Percentiles rank a stretch among this genome's conserved stretches.
phyloP scores from a whole-genome alignment of 2,888 invertebrate genomes.

The Heliconius erato region DNA sequence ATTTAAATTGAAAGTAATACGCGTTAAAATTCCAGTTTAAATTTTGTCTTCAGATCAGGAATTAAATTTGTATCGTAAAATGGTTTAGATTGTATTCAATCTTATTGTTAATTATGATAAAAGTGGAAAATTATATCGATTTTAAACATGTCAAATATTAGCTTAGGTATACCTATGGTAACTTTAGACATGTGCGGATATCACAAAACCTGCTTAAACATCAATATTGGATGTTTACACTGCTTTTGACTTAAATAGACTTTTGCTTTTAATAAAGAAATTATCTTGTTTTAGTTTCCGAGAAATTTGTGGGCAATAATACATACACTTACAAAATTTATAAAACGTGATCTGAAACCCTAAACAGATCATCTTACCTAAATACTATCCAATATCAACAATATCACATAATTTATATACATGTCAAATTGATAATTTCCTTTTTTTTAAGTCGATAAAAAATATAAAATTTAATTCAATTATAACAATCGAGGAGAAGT shows the following conservation, averaged over 20 bases:
- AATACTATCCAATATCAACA: neutral
- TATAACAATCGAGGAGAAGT: slow-evolving; percentile 60
- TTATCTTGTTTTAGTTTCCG: no score
- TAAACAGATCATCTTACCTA: neutral
- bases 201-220: no score
- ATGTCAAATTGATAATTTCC: neutral
- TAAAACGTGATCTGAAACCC: neutral
- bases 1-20: neutral
- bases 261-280: no score
- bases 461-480: neutral
- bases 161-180: no score
- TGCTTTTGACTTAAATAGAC: no score
- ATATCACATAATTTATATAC: neutral
- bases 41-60: neutral
- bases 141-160: no score
- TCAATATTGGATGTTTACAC: no score
- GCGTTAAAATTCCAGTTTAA: neutral
- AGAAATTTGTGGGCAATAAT: neutral
- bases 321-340: neutral
- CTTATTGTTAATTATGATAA: neutral
- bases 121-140: neutral
- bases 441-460: slow-evolving; percentile 1
- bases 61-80: neutral
- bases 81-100: neutral
- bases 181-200: no score